These are phyloP conservation scores for Cyprinodon tularosa DNA, from an alignment of 2,113 vertebrate species.

Conservation along the genomic window DNA sequence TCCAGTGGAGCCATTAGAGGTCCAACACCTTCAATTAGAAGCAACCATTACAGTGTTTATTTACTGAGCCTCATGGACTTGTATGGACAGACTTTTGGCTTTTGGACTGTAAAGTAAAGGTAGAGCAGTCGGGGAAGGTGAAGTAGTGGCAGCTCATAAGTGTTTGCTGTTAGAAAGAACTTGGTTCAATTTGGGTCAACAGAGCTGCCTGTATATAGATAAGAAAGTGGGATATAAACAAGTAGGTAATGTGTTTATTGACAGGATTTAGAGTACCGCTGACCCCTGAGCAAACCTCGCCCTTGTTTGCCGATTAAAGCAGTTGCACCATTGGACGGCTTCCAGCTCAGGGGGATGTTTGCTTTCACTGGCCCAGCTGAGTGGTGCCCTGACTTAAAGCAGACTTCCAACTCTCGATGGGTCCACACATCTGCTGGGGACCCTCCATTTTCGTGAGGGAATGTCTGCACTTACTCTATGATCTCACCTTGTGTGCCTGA, in stretches of 20 bases:
- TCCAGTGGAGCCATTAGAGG: no score
- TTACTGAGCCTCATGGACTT: neutral
- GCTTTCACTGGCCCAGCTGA: conserved; percentile 65
- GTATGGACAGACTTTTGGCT: neutral
- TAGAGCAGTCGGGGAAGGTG: conserved; percentile 37
- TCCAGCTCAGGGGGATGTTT: conserved; percentile 70
- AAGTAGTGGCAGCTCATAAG: conserved; percentile 29
- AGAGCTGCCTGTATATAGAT: conserved; percentile 3
- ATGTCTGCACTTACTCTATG: conserved; percentile 60
- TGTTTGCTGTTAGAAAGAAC: conserved; percentile 27
- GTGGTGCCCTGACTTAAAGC: conserved; percentile 75
- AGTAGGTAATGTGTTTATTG: conserved; percentile 66
- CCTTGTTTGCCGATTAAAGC: conserved; percentile 68
- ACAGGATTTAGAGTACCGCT: conserved; percentile 64
- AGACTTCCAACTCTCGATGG: conserved; percentile 72
- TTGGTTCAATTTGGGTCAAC: conserved; percentile 3
- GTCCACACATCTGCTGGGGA: conserved; percentile 72
- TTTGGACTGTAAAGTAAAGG: conserved; percentile 15
- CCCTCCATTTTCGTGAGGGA: conserved; percentile 33
- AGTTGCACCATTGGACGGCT: conserved; percentile 64
- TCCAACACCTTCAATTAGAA: neutral
- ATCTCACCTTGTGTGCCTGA: conserved; percentile 83
- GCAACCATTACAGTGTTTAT: neutral
- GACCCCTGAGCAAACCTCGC: conserved; percentile 73
- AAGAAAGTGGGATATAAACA: conserved; percentile 22